These are phyloP conservation scores for Nerophis lumbriciformis DNA, from an alignment of 2,113 vertebrate genomes.

Conservation along the genomic window DNA sequence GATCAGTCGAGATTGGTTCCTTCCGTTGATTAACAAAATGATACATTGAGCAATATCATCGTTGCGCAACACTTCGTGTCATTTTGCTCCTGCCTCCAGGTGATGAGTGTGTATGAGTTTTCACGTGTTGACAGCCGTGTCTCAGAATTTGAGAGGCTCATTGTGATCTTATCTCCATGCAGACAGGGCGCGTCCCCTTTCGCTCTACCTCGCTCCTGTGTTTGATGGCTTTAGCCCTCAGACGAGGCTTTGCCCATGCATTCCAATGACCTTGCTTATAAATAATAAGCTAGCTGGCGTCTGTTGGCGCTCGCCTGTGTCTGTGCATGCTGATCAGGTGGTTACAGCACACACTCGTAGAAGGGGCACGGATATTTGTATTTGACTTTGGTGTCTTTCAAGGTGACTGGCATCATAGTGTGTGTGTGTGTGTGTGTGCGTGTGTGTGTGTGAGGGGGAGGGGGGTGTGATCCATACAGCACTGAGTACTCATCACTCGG, in stretches of 20 bases:
- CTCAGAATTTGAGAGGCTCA: slow-evolving; percentile 29
- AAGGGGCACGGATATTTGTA: slow-evolving; percentile 13
- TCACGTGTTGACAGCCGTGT: slow-evolving; percentile 6
- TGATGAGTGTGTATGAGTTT: slow-evolving; percentile 28
- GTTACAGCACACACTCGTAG: slow-evolving; percentile 31
- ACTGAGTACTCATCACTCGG: slow-evolving; percentile 12
- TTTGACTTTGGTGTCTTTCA: slow-evolving; percentile 39
- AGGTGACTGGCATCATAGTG: slow-evolving; percentile 10
- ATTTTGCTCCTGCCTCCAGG: slow-evolving; percentile 17
- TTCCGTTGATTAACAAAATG: background rate
- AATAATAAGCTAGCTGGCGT: slow-evolving; percentile 44
- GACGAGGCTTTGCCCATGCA: slow-evolving; percentile 54
- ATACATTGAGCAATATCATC: background rate
- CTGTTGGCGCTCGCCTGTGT: slow-evolving; percentile 26
- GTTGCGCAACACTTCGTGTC: slow-evolving; percentile 2
- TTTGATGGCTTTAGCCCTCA: slow-evolving; percentile 57
- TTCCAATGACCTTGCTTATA: slow-evolving; percentile 66
- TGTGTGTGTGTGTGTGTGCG: slow-evolving; percentile 1
- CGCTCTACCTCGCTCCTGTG: slow-evolving; percentile 25
- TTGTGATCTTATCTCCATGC: slow-evolving; percentile 59
- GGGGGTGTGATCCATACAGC: slow-evolving; percentile 11
- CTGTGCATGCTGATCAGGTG: slow-evolving; percentile 62
- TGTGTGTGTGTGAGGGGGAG: too few species aligned
- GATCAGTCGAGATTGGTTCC: background rate
- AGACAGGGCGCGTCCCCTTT: slow-evolving; percentile 46